Evolutionary conservation across 2,113 vertebrate species (phyloP).

Genomic region (Hystrix brachyura): DNA sequence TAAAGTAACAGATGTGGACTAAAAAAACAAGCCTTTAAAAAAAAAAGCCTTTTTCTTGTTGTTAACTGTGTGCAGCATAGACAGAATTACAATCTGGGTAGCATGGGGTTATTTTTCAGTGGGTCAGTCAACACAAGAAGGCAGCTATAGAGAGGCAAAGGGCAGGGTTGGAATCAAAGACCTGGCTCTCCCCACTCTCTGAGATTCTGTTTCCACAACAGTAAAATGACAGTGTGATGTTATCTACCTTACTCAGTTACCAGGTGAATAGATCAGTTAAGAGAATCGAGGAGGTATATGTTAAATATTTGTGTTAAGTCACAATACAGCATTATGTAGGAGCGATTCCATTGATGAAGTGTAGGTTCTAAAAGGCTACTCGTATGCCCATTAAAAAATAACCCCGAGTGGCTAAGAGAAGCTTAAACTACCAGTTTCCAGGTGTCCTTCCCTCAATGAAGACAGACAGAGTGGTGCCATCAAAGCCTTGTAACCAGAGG

Average conservation of each 20-base stretch:
- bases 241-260: not conserved
- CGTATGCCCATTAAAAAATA: not conserved
- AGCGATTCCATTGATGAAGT: not conserved
- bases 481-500: not conserved
- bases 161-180: not conserved
- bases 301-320: not conserved
- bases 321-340: too few relatives aligned
- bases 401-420: not conserved
- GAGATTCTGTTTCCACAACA: slow-evolving; percentile 7
- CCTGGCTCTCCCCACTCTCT: not conserved
- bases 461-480: not conserved
- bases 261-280: not conserved
- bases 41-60: not conserved
- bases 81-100: not conserved
- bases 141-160: not conserved
- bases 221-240: not conserved
- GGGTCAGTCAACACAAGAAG: not conserved
- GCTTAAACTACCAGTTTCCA: not conserved
- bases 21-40: not conserved
- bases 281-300: not conserved
- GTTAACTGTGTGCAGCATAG: not conserved
- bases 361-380: not conserved
- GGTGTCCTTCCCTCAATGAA: not conserved
- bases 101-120: not conserved
- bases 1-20: not conserved